These are phyloP conservation scores for Chymomyza caudatula DNA, from an alignment of 2,888 invertebrate genomes.

Conservation along the genomic window DNA sequence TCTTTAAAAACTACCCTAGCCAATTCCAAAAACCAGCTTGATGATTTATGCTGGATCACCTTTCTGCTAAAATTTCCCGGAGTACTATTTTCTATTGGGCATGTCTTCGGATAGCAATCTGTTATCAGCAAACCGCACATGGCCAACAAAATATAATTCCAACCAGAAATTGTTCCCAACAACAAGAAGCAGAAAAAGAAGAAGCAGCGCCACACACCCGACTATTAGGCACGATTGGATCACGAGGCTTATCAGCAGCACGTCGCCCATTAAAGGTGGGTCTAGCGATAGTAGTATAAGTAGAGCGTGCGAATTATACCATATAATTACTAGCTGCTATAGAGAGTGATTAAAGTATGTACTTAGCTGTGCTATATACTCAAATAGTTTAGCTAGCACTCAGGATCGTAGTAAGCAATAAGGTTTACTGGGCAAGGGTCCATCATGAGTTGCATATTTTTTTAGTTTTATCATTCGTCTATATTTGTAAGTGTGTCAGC, in stretches of 20 bases:
- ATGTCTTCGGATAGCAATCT: too few species aligned
- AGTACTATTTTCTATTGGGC: too few species aligned
- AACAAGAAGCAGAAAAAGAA: background rate
- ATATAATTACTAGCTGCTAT: background rate
- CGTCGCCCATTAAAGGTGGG: background rate
- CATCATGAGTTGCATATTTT: background rate
- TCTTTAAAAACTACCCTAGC: too few species aligned
- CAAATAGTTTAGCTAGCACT: too few species aligned
- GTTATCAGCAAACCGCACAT: too few species aligned
- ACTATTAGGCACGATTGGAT: background rate
- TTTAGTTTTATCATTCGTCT: background rate
- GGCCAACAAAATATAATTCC: background rate
- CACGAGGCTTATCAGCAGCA: background rate
- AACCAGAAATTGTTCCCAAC: background rate
- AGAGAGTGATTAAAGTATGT: background rate
- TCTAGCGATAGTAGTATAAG: too few species aligned
- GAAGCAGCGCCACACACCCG: background rate
- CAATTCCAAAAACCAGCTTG: too few species aligned
- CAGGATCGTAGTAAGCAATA: too few species aligned
- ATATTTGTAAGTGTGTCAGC: background rate
- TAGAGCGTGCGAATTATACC: background rate
- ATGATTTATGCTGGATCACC: too few species aligned
- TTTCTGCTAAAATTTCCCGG: too few species aligned
- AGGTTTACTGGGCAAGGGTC: too few species aligned
- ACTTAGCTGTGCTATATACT: too few species aligned